Percentiles rank a stretch among this genome's conserved stretches.
phyloP scores from a whole-genome alignment of 1,140 invertebrate species.

The Danaus plexippus region DNA sequence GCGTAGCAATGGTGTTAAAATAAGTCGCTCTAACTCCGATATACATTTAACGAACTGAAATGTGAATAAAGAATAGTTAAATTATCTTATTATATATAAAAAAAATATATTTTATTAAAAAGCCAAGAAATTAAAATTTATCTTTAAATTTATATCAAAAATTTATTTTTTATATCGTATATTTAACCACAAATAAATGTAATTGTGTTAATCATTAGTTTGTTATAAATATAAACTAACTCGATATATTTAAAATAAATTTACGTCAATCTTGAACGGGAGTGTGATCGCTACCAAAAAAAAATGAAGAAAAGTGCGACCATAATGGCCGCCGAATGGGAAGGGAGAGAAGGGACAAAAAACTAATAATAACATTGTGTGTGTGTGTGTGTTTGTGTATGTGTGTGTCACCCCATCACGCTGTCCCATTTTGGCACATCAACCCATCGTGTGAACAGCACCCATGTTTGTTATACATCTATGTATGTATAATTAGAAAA shows the following conservation, averaged over 20 bases:
- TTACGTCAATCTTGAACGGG: conserved; percentile 21
- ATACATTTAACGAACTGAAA: background rate
- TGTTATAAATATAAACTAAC: too few species aligned
- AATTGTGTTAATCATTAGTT: too few species aligned
- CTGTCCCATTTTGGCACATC: conserved; percentile 45
- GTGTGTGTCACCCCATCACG: conserved; percentile 57
- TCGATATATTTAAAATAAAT: too few species aligned
- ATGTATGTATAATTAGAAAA: conserved; percentile 12
- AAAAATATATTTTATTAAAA: background rate
- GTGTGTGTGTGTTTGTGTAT: too few species aligned
- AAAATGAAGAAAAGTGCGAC: conserved; percentile 53
- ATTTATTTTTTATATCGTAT: background rate
- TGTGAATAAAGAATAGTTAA: conserved; percentile 1
- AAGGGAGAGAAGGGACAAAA: conserved; percentile 59
- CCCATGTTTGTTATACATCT: conserved; percentile 47
- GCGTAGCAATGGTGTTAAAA: conserved; percentile 19
- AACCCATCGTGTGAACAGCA: conserved; percentile 48
- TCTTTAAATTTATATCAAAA: conserved; percentile 8
- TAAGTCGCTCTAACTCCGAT: conserved; percentile 4
- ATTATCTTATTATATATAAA: conserved; percentile 3
- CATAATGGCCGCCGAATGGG: conserved; percentile 49
- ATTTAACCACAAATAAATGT: too few species aligned
- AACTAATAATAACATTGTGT: conserved; percentile 68
- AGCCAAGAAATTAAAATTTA: conserved; percentile 1
- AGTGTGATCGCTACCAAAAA: conserved; percentile 26